phyloP scores from a whole-genome alignment of 2,888 invertebrate species.

The Amblyjoppa fuscipennis region DNA sequence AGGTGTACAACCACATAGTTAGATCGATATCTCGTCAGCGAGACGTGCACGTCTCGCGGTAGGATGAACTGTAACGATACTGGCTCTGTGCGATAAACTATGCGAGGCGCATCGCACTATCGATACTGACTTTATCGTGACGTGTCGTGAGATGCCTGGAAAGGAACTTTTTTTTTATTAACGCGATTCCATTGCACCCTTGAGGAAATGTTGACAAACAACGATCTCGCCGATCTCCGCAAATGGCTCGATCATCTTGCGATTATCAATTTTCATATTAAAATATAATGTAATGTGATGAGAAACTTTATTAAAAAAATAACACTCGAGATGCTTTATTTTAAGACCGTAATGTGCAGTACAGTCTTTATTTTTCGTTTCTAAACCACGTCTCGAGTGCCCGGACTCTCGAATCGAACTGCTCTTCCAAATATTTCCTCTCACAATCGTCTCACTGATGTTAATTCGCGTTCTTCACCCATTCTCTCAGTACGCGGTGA shows the following conservation, averaged over 20 bases:
- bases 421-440: too few relatives aligned
- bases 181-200: neutral
- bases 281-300: neutral
- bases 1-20: conserved; percentile 2
- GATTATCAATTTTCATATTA: neutral
- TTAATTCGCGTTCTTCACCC: too few relatives aligned
- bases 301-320: too few relatives aligned
- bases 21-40: conserved; percentile 31
- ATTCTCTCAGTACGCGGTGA: too few relatives aligned
- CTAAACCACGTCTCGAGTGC: too few relatives aligned
- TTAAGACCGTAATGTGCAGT: too few relatives aligned
- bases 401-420: too few relatives aligned
- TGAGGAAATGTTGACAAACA: neutral
- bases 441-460: too few relatives aligned
- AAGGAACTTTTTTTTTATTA: neutral
- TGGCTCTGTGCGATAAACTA: neutral
- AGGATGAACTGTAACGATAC: conserved; percentile 21
- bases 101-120: neutral
- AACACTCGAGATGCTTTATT: too few relatives aligned
- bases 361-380: too few relatives aligned
- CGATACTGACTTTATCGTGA: neutral
- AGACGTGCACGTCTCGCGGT: conserved; percentile 3
- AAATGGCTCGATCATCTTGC: neutral
- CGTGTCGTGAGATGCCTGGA: neutral
- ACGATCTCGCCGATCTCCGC: too few relatives aligned